Base-by-base conservation (phyloP, 2,797 vertebrate genomes). In the Alosa sapidissima region DNA sequence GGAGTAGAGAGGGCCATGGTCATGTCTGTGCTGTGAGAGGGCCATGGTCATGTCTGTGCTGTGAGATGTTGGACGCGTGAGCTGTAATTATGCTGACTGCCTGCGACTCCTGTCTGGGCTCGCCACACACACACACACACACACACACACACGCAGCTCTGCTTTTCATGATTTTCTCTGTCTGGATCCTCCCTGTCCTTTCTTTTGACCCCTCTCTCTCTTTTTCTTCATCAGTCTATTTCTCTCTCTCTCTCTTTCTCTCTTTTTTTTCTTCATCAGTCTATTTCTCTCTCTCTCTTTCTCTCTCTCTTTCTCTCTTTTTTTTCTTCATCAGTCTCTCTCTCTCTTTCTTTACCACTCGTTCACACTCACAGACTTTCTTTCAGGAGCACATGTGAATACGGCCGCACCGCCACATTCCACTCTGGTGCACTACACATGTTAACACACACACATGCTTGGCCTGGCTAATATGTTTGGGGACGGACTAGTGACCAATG, bases 31-130 rank as follows among this genome's bases (percentile, higher is more conserved):
- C 82, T 84, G 11, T 68, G 84, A 62, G 60, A 45, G n/a, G n/a
- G n/a, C n/a, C n/a, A n/a, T 87, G 85, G 81, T 13, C 48, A 45
- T 55, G 88, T 84, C 48, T 81, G 83, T 72, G 81, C 82, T 84
- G 11, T 68, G 84, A 62, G 60, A 45, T 72, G 83, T 28, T 41
- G 47, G 49, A 54, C 16, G 60, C 1, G 16, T 75, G 5, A 5
- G 58, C 60, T 75, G 16, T 85, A 82, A 75, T 85, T 49, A 51
- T 52, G n/a, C 33, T 72, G 47, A 48, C 45, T 36, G 24, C 48
- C 8, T 24, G 36, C 36, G 72, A 84, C 33, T 84, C 72, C 36
- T 84, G 83, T 84, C n/a, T 52, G 33, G 81, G 49, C 81, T n/a
- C 24, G 58, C 81, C 48, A 0, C 60, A 19, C 33, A 78, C 55